phyloP scores from a whole-genome alignment of 1,140 invertebrate species.

The Tachypleus tridentatus region DNA sequence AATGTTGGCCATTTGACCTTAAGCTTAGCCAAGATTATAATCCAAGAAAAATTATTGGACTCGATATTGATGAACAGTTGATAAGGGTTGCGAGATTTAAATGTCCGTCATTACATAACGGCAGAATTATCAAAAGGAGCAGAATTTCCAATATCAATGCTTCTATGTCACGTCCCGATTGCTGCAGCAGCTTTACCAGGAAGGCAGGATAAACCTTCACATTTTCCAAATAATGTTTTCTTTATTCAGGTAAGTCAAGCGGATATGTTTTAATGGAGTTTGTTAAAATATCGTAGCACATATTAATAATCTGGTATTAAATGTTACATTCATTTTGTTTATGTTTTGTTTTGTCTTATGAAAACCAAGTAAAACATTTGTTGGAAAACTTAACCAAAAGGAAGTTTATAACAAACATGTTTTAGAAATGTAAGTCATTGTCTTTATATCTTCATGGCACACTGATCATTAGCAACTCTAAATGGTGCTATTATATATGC shows the following conservation, averaged over 20 bases:
- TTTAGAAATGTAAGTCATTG: too few relatives aligned
- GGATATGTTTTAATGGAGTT: not conserved
- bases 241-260: conserved; percentile 60
- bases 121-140: conserved; percentile 23
- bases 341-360: too few relatives aligned
- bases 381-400: too few relatives aligned
- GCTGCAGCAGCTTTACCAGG: conserved; percentile 25
- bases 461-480: too few relatives aligned
- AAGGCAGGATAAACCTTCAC: conserved; percentile 9
- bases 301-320: too few relatives aligned
- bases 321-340: too few relatives aligned
- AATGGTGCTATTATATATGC: too few relatives aligned
- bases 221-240: conserved; percentile 74
- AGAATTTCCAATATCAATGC: conserved; percentile 35
- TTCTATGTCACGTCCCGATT: conserved; percentile 34
- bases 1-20: conserved; percentile 90
- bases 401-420: too few relatives aligned
- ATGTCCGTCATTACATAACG: conserved; percentile 63
- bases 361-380: too few relatives aligned
- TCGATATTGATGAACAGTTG: conserved; percentile 87
- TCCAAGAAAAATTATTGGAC: conserved; percentile 73
- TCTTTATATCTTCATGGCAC: too few relatives aligned
- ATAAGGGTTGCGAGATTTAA: conserved; percentile 72
- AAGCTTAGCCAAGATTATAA: conserved; percentile 66
- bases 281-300: too few relatives aligned